phyloP scores from a whole-genome alignment of 1,140 invertebrate species.

The Dermatophagoides farinae region DNA sequence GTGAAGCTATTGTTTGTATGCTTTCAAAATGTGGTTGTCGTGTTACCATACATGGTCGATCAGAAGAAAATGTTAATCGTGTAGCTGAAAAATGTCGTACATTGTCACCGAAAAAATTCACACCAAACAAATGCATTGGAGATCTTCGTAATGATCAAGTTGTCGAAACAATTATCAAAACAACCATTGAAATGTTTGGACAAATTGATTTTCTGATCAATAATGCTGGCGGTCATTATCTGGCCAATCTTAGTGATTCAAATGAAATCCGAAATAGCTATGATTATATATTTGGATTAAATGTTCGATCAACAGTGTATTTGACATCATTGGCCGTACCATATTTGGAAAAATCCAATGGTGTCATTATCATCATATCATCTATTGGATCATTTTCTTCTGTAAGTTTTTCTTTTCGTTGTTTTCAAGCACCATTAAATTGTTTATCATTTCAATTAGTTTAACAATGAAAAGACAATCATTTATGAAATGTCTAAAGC shows the following conservation, averaged over 20 bases:
- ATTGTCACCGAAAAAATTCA: background rate
- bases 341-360: background rate
- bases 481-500: background rate
- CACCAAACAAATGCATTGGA: background rate
- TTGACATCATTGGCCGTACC: background rate
- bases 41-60: background rate
- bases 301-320: background rate
- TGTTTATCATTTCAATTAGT: background rate
- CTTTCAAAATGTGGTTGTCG: background rate
- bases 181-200: background rate
- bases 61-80: background rate
- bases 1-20: background rate
- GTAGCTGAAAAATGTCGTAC: background rate
- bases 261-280: background rate
- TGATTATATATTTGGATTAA: background rate
- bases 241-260: too few relatives aligned
- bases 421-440: background rate
- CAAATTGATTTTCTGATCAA: too few relatives aligned
- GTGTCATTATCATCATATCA: background rate
- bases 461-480: background rate
- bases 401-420: background rate
- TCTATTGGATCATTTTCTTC: background rate
- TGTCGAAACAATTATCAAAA: background rate
- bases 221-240: too few relatives aligned
- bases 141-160: background rate